Evolutionary conservation across 2,888 invertebrate species (phyloP), one percentile per base, ranked within the genome.

Genomic region (Sinelater perroti): DNA sequence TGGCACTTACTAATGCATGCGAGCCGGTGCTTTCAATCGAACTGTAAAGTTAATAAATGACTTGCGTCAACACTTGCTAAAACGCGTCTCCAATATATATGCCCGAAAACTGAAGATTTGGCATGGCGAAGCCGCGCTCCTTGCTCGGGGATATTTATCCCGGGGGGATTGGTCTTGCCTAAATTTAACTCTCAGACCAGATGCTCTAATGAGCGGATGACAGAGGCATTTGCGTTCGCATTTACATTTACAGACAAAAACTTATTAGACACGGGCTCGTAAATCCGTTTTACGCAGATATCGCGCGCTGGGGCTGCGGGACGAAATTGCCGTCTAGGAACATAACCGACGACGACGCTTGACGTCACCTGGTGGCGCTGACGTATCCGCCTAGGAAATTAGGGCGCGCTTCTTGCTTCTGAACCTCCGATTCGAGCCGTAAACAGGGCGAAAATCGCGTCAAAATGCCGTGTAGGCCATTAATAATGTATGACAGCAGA

Each of bases 241-340:
- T 20, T 21, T 40, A 24, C n/a, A n/a, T n/a, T n/a, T 40, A 20
- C 40, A 40, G 26, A 40, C 40, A 40, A 40, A 40, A 40, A 40
- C 40, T 40, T 13, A 45, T 45, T 45, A 45, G 30, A 45, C 30
- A 33, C 11, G 17, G 14, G 3, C 18, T 24, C 40, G 24, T 40
- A 40, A 40, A 40, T 40, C 24, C 40, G 24, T 40, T 40, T 40
- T 40, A 31, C 46, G 33, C 33, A 33, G 46, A 33, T 31, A 31
- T 31, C 31, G 17, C 33, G 20, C 31, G 33, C 33, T 46, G 33
- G 31, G 33, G 31, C 30, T 30, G 46, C 18, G 31, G 46, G 46
- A 21, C 33, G 21, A 46, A 46, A 46, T 46, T 46, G 33, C 30
- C 20, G 46, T 33, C 31, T 31, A 46, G 31, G 46, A 46, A 46